Evolutionary conservation across 2,113 vertebrate species (phyloP).

Genomic region (Myotis yumanensis): DNA sequence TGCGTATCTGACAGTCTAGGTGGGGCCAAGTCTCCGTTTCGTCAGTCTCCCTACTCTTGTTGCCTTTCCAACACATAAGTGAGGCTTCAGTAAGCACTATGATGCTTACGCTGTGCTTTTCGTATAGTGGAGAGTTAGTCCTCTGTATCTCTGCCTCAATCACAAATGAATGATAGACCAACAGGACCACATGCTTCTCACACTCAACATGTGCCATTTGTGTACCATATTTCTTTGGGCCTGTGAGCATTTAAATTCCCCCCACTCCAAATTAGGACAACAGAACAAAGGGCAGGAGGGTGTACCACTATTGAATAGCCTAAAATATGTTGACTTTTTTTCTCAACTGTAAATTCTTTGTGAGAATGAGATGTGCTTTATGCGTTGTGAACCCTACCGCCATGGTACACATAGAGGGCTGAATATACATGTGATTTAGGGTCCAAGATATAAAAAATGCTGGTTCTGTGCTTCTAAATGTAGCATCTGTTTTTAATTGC

Average conservation of each 20-base stretch:
- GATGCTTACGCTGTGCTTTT: background rate
- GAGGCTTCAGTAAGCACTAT: background rate
- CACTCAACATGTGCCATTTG: background rate
- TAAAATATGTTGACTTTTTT: background rate
- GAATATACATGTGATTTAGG: background rate
- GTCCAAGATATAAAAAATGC: background rate
- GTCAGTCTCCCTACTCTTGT: background rate
- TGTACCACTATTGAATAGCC: background rate
- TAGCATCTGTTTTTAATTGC: conserved; percentile 46
- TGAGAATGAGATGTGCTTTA: background rate
- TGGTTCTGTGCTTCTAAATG: background rate
- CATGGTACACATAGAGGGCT: background rate
- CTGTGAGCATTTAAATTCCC: background rate
- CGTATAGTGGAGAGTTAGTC: background rate
- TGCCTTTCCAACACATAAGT: background rate
- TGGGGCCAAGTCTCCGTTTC: background rate
- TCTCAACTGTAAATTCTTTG: background rate
- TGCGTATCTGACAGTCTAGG: background rate
- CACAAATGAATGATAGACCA: background rate
- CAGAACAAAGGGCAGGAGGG: background rate
- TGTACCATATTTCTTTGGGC: background rate
- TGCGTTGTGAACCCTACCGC: background rate
- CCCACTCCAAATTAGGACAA: background rate
- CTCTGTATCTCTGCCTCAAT: background rate
- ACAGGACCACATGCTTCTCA: background rate